Percentiles rank a stretch among this genome's conserved stretches.
These are phyloP conservation scores for Drosophila peninsularis DNA, from an alignment of 2,888 invertebrate species.

Conservation along the genomic window DNA sequence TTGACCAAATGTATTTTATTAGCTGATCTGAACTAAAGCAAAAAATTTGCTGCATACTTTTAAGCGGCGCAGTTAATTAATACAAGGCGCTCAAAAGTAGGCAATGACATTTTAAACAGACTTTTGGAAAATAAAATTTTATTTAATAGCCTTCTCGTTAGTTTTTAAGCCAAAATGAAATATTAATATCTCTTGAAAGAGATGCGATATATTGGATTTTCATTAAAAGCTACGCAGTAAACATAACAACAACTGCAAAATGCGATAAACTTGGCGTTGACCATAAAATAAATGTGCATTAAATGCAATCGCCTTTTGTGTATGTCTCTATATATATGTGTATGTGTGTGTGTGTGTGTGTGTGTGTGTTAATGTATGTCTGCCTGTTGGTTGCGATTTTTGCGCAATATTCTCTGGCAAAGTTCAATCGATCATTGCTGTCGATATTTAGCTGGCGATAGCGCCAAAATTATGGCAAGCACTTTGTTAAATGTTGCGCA, in stretches of 20 bases:
- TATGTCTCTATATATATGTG: conserved; percentile 55
- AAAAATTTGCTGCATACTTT: conserved; percentile 32
- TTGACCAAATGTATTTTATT: neutral
- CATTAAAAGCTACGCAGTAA: conserved; percentile 40
- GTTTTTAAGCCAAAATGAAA: conserved; percentile 10
- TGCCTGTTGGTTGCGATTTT: conserved; percentile 20
- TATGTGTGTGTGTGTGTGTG: conserved; percentile 57
- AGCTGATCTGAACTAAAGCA: neutral
- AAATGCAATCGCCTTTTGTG: conserved; percentile 76
- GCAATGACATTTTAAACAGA: conserved; percentile 9
- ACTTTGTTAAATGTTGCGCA: conserved; percentile 78
- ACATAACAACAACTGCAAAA: conserved; percentile 30
- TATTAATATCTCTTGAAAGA: neutral
- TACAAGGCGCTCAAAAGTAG: conserved; percentile 19
- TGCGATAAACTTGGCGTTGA: conserved; percentile 53
- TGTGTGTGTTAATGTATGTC: conserved; percentile 57
- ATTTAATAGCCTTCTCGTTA: too few relatives aligned
- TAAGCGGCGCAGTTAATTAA: neutral
- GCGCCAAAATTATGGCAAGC: conserved; percentile 78
- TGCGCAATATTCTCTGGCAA: conserved; percentile 64
- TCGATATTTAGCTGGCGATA: conserved; percentile 74
- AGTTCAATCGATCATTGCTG: conserved; percentile 78
- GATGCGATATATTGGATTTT: neutral
- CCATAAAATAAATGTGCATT: conserved; percentile 65
- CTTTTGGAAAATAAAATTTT: too few relatives aligned